phyloP scores from a whole-genome alignment of 1,140 invertebrate species.

The Macrocentrus cingulum region DNA sequence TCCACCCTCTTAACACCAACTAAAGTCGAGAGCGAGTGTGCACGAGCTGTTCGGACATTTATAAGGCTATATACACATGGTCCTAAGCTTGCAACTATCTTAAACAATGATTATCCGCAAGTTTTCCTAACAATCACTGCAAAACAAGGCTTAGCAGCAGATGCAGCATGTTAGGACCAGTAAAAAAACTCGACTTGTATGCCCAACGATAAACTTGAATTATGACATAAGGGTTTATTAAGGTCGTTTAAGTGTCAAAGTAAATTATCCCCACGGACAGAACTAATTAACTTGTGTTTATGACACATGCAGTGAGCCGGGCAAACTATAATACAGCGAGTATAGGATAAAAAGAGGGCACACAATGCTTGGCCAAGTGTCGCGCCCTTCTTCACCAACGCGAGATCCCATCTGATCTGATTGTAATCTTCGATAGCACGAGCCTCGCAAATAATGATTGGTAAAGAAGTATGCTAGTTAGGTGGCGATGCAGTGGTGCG shows the following conservation, averaged over 20 bases:
- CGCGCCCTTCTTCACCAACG: not conserved
- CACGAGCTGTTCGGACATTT: too few species aligned
- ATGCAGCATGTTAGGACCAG: too few species aligned
- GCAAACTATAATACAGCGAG: too few species aligned
- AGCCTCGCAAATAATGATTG: slow-evolving; percentile 52
- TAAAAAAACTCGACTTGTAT: too few species aligned
- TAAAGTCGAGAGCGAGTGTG: not conserved
- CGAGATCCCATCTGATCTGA: slow-evolving; percentile 46
- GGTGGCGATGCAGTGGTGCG: slow-evolving; percentile 39
- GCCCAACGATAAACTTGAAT: not conserved
- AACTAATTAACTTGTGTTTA: slow-evolving; percentile 6
- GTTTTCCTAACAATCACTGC: too few species aligned
- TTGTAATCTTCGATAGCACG: slow-evolving; percentile 41
- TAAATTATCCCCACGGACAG: not conserved
- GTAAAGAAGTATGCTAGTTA: slow-evolving; percentile 41
- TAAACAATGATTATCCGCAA: too few species aligned
- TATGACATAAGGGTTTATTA: not conserved
- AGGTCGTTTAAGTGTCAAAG: slow-evolving; percentile 1
- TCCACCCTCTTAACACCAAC: slow-evolving; percentile 1
- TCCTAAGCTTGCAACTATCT: too few species aligned
- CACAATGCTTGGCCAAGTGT: slow-evolving; percentile 35
- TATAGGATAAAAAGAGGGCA: slow-evolving; percentile 19
- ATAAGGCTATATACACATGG: too few species aligned
- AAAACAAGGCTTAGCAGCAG: too few species aligned
- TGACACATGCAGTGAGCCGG: not conserved